A percentile compares a stretch with the other conserved stretches of the same genome.
phyloP scores from a whole-genome alignment of 2,888 invertebrate species.

The Rotaria macrura region DNA sequence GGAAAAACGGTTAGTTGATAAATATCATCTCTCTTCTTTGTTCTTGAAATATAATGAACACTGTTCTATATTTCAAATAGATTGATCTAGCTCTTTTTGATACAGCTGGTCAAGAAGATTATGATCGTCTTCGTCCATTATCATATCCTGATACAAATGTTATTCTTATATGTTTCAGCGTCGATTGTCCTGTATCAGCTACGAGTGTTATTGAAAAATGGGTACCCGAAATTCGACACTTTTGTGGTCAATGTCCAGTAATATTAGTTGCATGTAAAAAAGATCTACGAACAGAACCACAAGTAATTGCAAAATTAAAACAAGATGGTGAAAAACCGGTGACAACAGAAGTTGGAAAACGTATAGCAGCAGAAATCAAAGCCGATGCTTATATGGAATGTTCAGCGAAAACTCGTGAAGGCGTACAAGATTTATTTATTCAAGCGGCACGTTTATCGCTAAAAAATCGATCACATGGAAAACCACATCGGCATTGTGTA shows the following conservation, averaged over 20 bases:
- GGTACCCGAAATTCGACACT: background rate
- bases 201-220: slow-evolving; percentile 15
- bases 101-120: slow-evolving; percentile 20
- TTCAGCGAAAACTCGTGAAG: slow-evolving; percentile 96
- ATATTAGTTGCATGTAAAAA: slow-evolving; percentile 22
- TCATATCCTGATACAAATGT: slow-evolving; percentile 3
- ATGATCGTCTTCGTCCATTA: slow-evolving; percentile 14
- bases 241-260: background rate
- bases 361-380: slow-evolving; percentile 20
- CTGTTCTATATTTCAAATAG: background rate
- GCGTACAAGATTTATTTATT: slow-evolving; percentile 89
- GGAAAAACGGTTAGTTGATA: background rate
- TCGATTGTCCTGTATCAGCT: slow-evolving; percentile 14
- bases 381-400: slow-evolving; percentile 75
- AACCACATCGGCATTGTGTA: background rate
- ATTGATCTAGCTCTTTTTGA: background rate
- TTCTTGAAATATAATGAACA: background rate
- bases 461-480: background rate
- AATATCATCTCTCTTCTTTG: no score
- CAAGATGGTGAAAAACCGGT: slow-evolving; percentile 19
- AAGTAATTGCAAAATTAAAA: background rate
- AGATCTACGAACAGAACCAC: slow-evolving; percentile 9
- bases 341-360: background rate
- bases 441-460: slow-evolving; percentile 17
- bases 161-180: background rate